Base-by-base conservation (phyloP, 2,797 vertebrate genomes). In the Craterocephalus amniculus region DNA sequence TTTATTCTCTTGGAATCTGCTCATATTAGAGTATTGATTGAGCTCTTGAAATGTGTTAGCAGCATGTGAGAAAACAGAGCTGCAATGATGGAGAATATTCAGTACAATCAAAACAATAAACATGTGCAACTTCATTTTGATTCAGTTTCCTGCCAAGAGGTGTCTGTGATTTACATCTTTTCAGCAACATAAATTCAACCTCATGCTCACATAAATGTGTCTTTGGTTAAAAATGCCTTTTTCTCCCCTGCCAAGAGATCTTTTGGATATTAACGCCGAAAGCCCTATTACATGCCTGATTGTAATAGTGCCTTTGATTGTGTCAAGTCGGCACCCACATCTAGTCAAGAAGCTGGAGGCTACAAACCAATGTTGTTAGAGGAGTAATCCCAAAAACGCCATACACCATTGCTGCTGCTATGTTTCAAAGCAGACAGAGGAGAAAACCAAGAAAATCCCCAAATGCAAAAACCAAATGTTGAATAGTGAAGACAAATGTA, bases 271-370 rank as follows among this genome's bases (percentile, higher is more conserved):
- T 32, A 59, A 76, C 57, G 54, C 69, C 38, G 58, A 82, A 74
- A 70, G 71, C 27, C 43, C 58, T 38, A 74, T 81, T 79, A 72
- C 62, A 26, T 26, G 81, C 57, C 78, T 83, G 84, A 81, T 76
- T 83, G 79, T 85, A 80, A 87, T 83, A 75, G 63, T 83, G 63
- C 72, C 66, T 81, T 80, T 84, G 68, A 84, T 83, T 77, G 65
- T 72, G 64, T 83, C 79, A 36, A 29, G 77, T 45, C 68, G 63
- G 75, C 64, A 57, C 74, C 31, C 63, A 40, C 58, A 59, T 55
- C 57, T 51, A 26, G 26, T 45, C 22, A 9, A 58, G 64, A 24
- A 29, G 79, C 73, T 56, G 0, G 32, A 62, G 69, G 78, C 60
- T 51, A n/a, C 51, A 70, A 63, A 35, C 51, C 70, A 56, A 56